A percentile compares a stretch with the other conserved stretches of the same genome.
These are phyloP conservation scores for Zootoca vivipara DNA, from an alignment of 2,113 vertebrate species.

Conservation along the genomic window DNA sequence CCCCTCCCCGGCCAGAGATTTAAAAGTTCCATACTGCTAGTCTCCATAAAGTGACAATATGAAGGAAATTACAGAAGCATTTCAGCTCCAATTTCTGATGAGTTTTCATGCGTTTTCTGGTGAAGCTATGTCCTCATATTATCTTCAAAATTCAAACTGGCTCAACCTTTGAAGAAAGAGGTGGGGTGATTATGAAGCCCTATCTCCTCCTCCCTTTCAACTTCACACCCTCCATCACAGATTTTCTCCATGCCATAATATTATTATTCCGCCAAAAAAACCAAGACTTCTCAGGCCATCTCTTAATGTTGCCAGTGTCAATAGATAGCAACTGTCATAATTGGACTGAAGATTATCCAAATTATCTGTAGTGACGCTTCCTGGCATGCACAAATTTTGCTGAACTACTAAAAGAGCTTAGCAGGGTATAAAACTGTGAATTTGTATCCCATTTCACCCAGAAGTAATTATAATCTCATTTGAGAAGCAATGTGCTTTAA, in stretches of 20 bases:
- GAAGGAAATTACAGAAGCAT: background rate
- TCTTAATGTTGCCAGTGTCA: background rate
- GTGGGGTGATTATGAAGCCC: background rate
- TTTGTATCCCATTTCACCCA: conserved; percentile 45
- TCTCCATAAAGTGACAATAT: background rate
- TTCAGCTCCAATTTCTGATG: background rate
- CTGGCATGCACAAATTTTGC: conserved; percentile 1
- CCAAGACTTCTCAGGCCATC: background rate
- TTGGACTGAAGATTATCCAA: background rate
- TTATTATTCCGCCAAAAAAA: background rate
- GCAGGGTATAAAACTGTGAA: conserved; percentile 24
- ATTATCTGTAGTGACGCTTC: conserved; percentile 2
- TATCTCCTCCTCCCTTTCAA: background rate
- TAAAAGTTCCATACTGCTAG: background rate
- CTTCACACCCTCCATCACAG: background rate
- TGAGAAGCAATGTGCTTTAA: conserved; percentile 46
- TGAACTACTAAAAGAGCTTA: conserved; percentile 3
- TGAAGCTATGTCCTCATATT: background rate
- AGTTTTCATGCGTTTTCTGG: background rate
- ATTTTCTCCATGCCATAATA: conserved; percentile 17
- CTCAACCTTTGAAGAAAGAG: background rate
- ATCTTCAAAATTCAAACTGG: background rate
- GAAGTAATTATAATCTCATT: conserved; percentile 12
- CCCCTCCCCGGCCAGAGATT: background rate
- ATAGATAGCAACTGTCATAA: background rate